phyloP scores from a whole-genome alignment of 64 coral and sea anemone genomes.

The Montipora sp. region DNA sequence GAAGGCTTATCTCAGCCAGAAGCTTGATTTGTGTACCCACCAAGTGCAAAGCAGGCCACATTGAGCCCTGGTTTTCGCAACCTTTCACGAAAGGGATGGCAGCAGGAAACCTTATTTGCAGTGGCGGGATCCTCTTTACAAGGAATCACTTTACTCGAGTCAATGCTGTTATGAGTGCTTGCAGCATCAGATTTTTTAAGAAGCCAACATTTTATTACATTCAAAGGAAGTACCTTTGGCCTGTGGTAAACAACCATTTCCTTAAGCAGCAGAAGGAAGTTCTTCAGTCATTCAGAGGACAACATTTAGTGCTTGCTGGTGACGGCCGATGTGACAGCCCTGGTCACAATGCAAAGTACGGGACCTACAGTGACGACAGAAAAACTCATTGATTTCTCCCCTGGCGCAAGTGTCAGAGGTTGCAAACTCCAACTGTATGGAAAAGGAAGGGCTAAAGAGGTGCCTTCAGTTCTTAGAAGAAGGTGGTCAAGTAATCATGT shows the following conservation, averaged over 20 bases:
- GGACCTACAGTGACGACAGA: background rate
- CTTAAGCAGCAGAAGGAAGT: constrained; percentile 9
- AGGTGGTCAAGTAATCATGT: background rate
- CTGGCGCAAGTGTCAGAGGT: too few relatives aligned
- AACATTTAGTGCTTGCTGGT: background rate
- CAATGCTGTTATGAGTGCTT: background rate
- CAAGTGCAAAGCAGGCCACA: background rate
- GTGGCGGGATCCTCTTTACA: background rate
- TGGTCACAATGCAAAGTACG: constrained; percentile 7
- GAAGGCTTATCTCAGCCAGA: background rate
- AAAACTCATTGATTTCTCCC: background rate
- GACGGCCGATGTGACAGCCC: background rate
- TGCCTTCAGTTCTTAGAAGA: background rate
- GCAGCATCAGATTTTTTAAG: constrained; percentile 10
- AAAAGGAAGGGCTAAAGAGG: background rate
- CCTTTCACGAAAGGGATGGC: background rate
- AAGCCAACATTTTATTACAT: background rate
- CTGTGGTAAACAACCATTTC: constrained; percentile 5
- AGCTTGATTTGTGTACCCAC: background rate
- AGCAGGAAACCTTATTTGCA: background rate
- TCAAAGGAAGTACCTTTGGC: constrained; percentile 26
- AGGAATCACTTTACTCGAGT: background rate
- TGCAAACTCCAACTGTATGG: too few relatives aligned
- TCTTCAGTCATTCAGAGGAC: background rate
- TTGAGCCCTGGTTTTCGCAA: background rate